These are phyloP conservation scores for Punctoribates punctum DNA, from an alignment of 2,888 invertebrate species.

Conservation along the genomic window DNA sequence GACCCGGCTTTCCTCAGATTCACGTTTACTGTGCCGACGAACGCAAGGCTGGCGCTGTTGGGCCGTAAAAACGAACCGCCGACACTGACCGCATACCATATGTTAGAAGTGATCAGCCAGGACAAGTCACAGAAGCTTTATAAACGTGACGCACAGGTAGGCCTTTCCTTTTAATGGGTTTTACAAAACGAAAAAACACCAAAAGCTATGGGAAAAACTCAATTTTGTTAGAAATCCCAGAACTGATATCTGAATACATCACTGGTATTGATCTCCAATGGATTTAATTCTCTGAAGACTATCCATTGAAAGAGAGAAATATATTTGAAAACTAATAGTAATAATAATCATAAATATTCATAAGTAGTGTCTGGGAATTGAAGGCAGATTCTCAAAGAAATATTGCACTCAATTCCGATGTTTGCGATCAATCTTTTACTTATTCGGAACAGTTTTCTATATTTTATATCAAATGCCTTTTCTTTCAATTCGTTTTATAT, in stretches of 20 bases:
- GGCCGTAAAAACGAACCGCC: conserved; percentile 89
- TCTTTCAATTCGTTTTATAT: too few relatives aligned
- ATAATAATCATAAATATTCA: not conserved
- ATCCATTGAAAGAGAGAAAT: not conserved
- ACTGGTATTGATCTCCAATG: too few relatives aligned
- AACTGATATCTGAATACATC: too few relatives aligned
- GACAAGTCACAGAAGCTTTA: conserved; percentile 24
- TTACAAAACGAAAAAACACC: not conserved
- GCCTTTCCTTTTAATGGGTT: not conserved
- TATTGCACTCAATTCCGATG: too few relatives aligned
- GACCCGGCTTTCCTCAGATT: conserved; percentile 90
- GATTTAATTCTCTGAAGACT: too few relatives aligned
- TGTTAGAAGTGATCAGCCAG: conserved; percentile 78
- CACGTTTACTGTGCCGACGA: conserved; percentile 67
- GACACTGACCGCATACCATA: conserved; percentile 93
- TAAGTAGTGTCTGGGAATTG: not conserved
- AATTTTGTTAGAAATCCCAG: too few relatives aligned
- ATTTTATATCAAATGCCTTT: too few relatives aligned
- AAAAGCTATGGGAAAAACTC: too few relatives aligned
- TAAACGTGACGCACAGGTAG: not conserved
- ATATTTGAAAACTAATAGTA: too few relatives aligned
- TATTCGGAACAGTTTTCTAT: too few relatives aligned
- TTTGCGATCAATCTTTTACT: too few relatives aligned
- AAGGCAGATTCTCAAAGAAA: too few relatives aligned
- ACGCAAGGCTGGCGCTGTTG: conserved; percentile 71